phyloP scores from a whole-genome alignment of 2,113 vertebrate species.

The Zingel zingel region DNA sequence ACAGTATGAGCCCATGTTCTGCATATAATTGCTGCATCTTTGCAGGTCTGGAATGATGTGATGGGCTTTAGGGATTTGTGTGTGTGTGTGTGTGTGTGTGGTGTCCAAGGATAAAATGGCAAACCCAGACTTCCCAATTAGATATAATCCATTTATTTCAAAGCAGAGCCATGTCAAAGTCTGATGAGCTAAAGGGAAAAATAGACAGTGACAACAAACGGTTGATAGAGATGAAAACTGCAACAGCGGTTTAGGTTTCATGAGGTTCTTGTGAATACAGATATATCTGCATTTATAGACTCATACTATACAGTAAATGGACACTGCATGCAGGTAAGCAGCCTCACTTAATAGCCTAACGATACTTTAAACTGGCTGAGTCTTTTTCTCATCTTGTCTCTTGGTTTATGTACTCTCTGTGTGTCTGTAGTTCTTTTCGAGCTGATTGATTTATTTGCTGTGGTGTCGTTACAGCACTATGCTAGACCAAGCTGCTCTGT shows the following conservation, averaged over 20 bases:
- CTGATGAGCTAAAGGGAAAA: conserved; percentile 51
- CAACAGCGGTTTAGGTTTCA: conserved; percentile 25
- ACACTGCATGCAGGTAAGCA: conserved; percentile 32
- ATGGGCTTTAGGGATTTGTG: conserved; percentile 67
- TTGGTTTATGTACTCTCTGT: conserved; percentile 45
- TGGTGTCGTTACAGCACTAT: conserved; percentile 49
- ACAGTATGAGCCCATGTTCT: conserved; percentile 55
- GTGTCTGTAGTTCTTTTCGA: conserved; percentile 55
- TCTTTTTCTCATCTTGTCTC: conserved; percentile 37
- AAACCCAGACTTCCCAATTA: conserved; percentile 72
- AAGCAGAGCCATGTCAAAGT: conserved; percentile 50
- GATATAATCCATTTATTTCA: conserved; percentile 70
- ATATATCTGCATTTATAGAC: conserved; percentile 2
- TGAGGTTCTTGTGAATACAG: conserved; percentile 12
- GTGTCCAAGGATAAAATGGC: conserved; percentile 60
- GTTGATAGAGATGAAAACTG: conserved; percentile 21
- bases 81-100: conserved; percentile 40
- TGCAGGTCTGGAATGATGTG: conserved; percentile 61
- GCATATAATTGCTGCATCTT: conserved; percentile 70
- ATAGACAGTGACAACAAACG: conserved; percentile 17
- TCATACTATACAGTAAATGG: background rate
- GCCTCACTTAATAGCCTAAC: conserved; percentile 12
- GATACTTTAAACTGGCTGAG: conserved; percentile 20
- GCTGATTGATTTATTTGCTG: conserved; percentile 71
- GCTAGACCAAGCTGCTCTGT: conserved; percentile 40